A percentile compares a stretch with the other conserved stretches of the same genome.
Evolutionary conservation across 2,888 invertebrate species (phyloP).

Genomic region (Dexiosoma caninum): DNA sequence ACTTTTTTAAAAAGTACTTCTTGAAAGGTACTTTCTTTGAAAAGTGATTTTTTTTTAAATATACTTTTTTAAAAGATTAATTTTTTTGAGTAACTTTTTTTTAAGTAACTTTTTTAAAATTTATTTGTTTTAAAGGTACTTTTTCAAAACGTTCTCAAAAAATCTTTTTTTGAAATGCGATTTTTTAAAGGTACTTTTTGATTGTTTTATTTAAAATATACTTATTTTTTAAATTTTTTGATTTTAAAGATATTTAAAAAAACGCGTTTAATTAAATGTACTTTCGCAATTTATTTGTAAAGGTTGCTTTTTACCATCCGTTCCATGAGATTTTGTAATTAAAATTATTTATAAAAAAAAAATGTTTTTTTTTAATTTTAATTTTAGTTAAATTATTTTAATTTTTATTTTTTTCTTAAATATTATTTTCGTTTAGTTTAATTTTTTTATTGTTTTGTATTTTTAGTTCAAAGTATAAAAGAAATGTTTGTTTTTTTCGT

Average conservation of each 20-base stretch:
- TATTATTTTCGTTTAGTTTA: conserved; percentile 36
- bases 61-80: not conserved
- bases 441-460: conserved; percentile 56
- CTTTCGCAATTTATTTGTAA: not conserved
- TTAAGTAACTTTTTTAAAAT: not conserved
- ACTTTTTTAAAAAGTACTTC: not conserved
- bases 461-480: conserved; percentile 40
- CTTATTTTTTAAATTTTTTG: not conserved
- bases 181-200: not conserved
- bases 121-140: not conserved
- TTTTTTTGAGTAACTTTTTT: too few species aligned
- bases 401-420: conserved; percentile 10
- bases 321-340: conserved; percentile 12
- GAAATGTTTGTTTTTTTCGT: conserved; percentile 47
- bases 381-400: conserved; percentile 46
- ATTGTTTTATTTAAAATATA: not conserved
- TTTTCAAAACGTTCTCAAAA: not conserved
- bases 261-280: not conserved
- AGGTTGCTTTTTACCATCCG: not conserved
- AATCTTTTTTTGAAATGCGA: too few species aligned
- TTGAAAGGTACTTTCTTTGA: not conserved
- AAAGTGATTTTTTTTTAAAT: not conserved
- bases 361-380: too few species aligned
- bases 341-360: too few species aligned
- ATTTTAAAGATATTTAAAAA: not conserved